Evolutionary conservation across 2,888 invertebrate species (phyloP).

Genomic region (Himalopsyche kuldschensis): DNA sequence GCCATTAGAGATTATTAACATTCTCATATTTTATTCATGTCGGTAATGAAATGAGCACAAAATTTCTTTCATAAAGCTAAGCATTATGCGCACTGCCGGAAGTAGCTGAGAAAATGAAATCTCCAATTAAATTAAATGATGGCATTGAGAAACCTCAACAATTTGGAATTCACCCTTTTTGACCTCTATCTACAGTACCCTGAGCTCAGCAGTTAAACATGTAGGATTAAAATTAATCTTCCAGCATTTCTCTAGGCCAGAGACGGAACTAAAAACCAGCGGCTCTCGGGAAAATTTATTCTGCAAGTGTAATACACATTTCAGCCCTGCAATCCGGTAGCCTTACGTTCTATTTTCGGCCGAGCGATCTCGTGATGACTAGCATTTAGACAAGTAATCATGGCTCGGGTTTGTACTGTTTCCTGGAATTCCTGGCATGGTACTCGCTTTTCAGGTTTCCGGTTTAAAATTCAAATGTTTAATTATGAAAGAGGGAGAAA

Average conservation of each 20-base stretch:
- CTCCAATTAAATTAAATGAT: conserved; percentile 36
- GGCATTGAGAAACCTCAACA: conserved; percentile 31
- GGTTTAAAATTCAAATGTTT: no score
- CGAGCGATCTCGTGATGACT: no score
- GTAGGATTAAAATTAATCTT: conserved; percentile 34
- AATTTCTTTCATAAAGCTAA: background rate
- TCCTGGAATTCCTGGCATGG: no score
- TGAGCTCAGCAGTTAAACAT: conserved; percentile 23
- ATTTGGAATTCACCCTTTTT: conserved; percentile 17
- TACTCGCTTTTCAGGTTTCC: no score
- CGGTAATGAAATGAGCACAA: background rate
- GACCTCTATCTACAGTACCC: conserved; percentile 12
- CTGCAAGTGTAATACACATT: no score
- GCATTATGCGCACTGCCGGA: background rate
- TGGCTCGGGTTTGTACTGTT: no score
- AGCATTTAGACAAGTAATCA: no score
- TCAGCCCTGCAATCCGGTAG: no score
- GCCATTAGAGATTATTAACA: no score
- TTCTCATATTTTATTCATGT: no score
- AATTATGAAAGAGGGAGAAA: no score
- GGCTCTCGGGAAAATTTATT: background rate
- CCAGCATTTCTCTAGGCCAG: background rate
- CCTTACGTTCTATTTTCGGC: no score
- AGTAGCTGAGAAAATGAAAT: conserved; percentile 20
- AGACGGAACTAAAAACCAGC: background rate